Evolutionary conservation across 1,140 invertebrate species (phyloP), one percentile per base, ranked within the genome.

Genomic region (Bombus superbus): DNA sequence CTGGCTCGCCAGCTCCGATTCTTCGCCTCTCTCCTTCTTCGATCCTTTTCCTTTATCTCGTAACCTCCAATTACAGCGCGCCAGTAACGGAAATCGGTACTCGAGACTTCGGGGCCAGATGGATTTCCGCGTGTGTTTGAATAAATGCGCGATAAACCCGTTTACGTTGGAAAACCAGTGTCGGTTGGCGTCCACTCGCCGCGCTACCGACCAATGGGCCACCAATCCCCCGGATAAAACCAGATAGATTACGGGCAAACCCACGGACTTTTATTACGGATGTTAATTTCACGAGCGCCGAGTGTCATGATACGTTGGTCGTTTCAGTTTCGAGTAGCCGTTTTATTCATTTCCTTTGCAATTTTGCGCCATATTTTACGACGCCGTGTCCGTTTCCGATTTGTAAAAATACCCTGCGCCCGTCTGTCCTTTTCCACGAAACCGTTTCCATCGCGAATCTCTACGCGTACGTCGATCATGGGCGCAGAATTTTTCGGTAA

Each of bases 11-110:
- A 82, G 35, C 81, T 18, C 59, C 44, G 68, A 59, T 68, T 72
- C 53, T 72, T 64, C 9, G 57, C 69, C n/a, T 57, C 59, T 47
- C 57, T 76, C 40, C 85, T 59, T 38, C 32, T 8, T 62, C 25
- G 6, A 28, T 78, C 80, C 32, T 62, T 66, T 44, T n/a, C 59
- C 11, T 42, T 44, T 47, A 40, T 42, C 62, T 73, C 81, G 84
- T 72, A 66, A 79, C 82, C 86, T 62, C 66, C 66, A 77, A 83
- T 64, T 86, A 71, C 74, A 83, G 25, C 38, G 59, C 68, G 40
- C 25, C 57, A 18, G 32, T 42, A 71, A 80, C 68, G 68, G 83
- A 85, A 80, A 85, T 85, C 77, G 68, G 68, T n/a, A 40, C 53
- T 80, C n/a, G 44, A 25, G 69, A 57, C 42, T 38, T 40, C 69